Evolutionary conservation across 2,888 invertebrate genomes (phyloP).

Genomic region (Epiperipatus broadwayi): DNA sequence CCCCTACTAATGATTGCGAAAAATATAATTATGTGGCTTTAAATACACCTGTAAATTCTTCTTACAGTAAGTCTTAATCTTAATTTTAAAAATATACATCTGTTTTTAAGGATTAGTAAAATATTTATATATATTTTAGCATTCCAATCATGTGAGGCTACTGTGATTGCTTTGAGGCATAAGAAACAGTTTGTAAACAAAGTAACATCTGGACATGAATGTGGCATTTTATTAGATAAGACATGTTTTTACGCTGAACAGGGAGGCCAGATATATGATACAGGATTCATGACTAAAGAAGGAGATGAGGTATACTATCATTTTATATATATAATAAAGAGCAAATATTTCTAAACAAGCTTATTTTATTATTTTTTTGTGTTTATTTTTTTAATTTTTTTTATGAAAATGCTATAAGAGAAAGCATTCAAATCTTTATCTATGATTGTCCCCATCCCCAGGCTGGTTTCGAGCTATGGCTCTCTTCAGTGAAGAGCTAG

Average conservation of each 20-base stretch:
- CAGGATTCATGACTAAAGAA: slow-evolving; percentile 66
- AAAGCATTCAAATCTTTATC: no score
- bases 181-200: slow-evolving; percentile 65
- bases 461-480: no score
- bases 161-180: slow-evolving; percentile 57
- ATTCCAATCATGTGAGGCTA: slow-evolving; percentile 50
- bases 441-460: no score
- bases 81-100: no score
- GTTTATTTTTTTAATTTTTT: neutral
- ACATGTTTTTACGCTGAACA: slow-evolving; percentile 97
- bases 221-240: slow-evolving; percentile 69
- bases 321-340: slow-evolving; percentile 1
- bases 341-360: neutral
- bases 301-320: slow-evolving; percentile 43
- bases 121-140: slow-evolving; percentile 26
- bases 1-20: slow-evolving; percentile 66
- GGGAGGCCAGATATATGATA: slow-evolving; percentile 94
- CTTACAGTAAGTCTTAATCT: slow-evolving; percentile 39
- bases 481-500: no score
- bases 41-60: slow-evolving; percentile 42
- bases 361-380: slow-evolving; percentile 10
- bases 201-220: slow-evolving; percentile 63
- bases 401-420: no score
- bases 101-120: slow-evolving; percentile 14
- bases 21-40: slow-evolving; percentile 70